Base-by-base conservation (phyloP, 2,888 invertebrate genomes). In the Nowickia ferox region DNA sequence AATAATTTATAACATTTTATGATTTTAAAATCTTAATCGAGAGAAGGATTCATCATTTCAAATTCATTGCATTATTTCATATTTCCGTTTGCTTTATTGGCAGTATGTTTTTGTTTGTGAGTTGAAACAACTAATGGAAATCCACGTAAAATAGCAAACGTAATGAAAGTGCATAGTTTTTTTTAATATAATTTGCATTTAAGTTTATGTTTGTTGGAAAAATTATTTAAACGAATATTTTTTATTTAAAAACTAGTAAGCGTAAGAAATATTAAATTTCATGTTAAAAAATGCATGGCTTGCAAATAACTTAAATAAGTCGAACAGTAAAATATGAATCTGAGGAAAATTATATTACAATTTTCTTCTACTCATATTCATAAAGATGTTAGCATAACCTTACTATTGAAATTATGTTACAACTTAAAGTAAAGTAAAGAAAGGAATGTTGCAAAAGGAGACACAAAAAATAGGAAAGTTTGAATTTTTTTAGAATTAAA, bases 121-220 rank as follows among this genome's bases (percentile, higher is more conserved):
- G 9, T 13, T 19, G 6, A 42, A 61, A 61, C 10, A 61, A 42
- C 51, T 9, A 22, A 40, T 30, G 38, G 9, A 51, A 63, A 40
- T 57, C 44, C 15, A 17, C 1, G 40, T 17, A 38, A 46, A 22
- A 61, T 15, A 63, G n/a, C 17, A 30, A 76, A 22, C 65, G 55
- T 40, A 19, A 48, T 59, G 2, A 48, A 66, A 55, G 38, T 55
- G 30, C 42, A 65, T 57, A 57, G 46, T 46, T 46, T 57, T 46
- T 46, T 57, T 65, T 44, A 76, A 71, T 81, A 76, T 65, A 30
- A 48, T 55, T 72, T 72, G 38, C 30, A 83, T 77, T 72, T 72
- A 72, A 77, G 66, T 83, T 22, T 68, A 59, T 38, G n/a, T 38
- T 30, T 30, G 13, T 11, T 53, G 4, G 22, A 11, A 22, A 53